phyloP scores from a whole-genome alignment of 2,113 vertebrate species.

The Apteryx mantelli region DNA sequence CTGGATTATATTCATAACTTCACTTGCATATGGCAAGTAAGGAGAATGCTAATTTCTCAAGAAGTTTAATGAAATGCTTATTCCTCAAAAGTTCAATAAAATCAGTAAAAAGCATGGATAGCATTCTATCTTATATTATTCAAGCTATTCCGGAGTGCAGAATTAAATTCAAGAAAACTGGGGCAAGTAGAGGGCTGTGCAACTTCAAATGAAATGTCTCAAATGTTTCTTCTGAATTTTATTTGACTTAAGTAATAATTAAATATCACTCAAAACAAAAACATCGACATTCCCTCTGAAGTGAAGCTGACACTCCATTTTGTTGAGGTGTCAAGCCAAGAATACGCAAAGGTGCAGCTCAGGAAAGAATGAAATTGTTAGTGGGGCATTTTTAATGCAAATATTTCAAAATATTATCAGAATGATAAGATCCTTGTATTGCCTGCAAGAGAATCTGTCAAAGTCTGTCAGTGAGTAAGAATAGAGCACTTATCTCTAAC shows the following conservation, averaged over 20 bases:
- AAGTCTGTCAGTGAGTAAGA: neutral
- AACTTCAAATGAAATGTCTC: neutral
- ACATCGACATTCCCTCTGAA: neutral
- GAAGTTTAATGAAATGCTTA: neutral
- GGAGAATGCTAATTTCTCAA: neutral
- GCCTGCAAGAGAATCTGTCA: neutral
- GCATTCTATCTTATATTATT: neutral
- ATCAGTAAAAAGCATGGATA: neutral
- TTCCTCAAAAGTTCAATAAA: neutral
- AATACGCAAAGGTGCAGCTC: neutral
- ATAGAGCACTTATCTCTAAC: neutral
- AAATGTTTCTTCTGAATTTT: neutral
- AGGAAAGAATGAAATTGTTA: neutral
- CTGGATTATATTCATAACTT: neutral
- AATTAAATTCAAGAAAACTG: neutral
- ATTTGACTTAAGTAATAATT: neutral
- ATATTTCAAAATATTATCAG: neutral
- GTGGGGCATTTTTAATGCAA: neutral
- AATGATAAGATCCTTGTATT: neutral
- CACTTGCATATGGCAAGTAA: neutral
- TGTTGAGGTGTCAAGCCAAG: neutral
- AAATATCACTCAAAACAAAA: neutral
- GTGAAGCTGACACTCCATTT: neutral
- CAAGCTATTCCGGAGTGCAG: neutral
- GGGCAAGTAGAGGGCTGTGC: neutral